These are phyloP conservation scores for Pteromalus puparum DNA, from an alignment of 1,140 invertebrate genomes.

Conservation along the genomic window DNA sequence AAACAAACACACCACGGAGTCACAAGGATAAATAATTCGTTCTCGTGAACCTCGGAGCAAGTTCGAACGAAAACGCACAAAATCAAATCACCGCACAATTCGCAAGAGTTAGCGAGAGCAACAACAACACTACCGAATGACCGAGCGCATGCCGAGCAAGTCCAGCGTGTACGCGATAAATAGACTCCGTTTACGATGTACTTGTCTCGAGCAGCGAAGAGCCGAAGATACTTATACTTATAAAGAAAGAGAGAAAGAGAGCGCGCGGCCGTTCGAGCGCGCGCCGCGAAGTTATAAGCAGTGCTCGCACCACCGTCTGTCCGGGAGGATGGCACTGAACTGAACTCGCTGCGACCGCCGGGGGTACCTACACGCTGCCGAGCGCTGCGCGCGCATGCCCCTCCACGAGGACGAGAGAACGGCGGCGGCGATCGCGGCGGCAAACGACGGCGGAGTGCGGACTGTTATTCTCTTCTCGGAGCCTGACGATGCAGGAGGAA, in stretches of 20 bases:
- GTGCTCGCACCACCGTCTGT: slow-evolving; percentile 10
- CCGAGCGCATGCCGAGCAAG: slow-evolving; percentile 7
- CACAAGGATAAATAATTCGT: background rate
- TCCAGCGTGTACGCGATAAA: too few relatives aligned
- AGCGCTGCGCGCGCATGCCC: slow-evolving; percentile 33
- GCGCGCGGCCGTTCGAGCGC: background rate
- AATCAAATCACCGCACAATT: too few relatives aligned
- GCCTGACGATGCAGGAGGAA: background rate
- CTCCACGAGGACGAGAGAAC: background rate
- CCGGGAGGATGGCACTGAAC: slow-evolving; percentile 47
- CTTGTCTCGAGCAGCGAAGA: background rate
- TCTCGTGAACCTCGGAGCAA: background rate
- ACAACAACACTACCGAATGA: background rate
- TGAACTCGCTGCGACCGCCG: slow-evolving; percentile 24
- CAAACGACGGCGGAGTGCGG: background rate
- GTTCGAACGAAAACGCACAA: too few relatives aligned
- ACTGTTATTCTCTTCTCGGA: slow-evolving; percentile 51
- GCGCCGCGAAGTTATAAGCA: background rate
- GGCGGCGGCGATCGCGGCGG: slow-evolving; percentile 17
- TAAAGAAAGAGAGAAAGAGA: too few relatives aligned
- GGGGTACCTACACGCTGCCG: background rate
- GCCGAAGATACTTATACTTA: too few relatives aligned
- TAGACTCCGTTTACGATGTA: too few relatives aligned
- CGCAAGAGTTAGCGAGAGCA: background rate
- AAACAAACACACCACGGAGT: background rate